Evolutionary conservation across 2,888 invertebrate species (phyloP), one percentile per base, ranked within the genome.

Genomic region (Aspidapion aeneum): DNA sequence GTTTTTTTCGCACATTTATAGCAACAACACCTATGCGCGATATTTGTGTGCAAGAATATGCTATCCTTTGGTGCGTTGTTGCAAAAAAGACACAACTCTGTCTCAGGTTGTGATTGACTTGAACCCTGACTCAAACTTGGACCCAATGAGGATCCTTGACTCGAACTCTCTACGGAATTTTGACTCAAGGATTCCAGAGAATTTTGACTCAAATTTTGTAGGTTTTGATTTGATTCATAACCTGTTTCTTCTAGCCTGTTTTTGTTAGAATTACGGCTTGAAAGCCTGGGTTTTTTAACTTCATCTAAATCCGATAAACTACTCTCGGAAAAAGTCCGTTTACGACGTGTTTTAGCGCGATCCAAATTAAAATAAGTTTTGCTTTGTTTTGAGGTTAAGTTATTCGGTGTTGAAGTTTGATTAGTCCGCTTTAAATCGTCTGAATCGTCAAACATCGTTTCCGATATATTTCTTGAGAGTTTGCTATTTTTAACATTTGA

Each of bases 21-120:
- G 72, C 90, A 90, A 68, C 89, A 89, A 73, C 87, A 89, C 67
- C 87, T 85, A 65, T 90, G 90, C 0, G 85, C 86, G 61, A 85
- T 84, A 55, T 83, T 80, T 0, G 87, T 87, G 73, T 90, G 90
- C 0, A 89, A 84, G 72, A 90, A 90, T 49, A 87, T 85, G 0
- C 87, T 87, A 61, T 89, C 84, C 74, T 88, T 89, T 0, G 88
- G 87, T 57, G 83, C 83, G 1, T 79, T 76, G 21, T 83, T 82
- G 72, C 90, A 90, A 18, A 86, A 82, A 21, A 88, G 85, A 73
- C 90, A 90, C 72, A 83, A 65, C 56, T 79, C 74, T 0, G 68
- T 61, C 17, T 52, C 52, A n/a, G 52, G 7, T n/a, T 52, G 17
- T 5, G 7, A 5, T 5, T 3, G n/a, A 9, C 5, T 17, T n/a